Base-by-base conservation (phyloP, 2,797 vertebrate species). In the Sciurus carolinensis region DNA sequence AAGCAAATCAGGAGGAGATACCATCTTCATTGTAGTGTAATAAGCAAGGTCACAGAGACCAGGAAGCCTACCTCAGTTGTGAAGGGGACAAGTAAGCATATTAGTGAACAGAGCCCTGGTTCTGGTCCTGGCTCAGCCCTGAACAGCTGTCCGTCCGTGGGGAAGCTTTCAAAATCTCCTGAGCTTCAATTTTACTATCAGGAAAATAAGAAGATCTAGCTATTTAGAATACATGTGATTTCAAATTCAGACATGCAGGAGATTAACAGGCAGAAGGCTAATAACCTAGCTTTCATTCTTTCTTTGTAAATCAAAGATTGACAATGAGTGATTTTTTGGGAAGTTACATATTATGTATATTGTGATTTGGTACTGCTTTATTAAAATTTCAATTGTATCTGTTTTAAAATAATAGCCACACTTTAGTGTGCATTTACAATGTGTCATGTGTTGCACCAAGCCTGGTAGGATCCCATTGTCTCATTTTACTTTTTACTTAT, bases 211-310 rank as follows among this genome's bases (percentile, higher is more conserved):
- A 81, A 54, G 69, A 22, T 26, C 24, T 20, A 71, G 93, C 24
- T n/a, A 47, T 84, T 75, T 72, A 76, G 44, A 82, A 81, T 64
- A n/a, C 52, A 30, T 52, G 28, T 84, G 72, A 88, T 88, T 90
- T 91, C 54, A 84, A 36, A 85, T 72, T 88, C 20, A 90, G 81
- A 72, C 50, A 72, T 30, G 44, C 52, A 82, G 17, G 54, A 50
- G 57, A 73, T 76, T 26, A 54, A 18, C 81, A 82, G 44, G 36
- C 30, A 66, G 73, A 80, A 89, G 28, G 69, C 3, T 17, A 72
- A 83, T 7, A 88, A 64, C 7, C 24, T 59, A 36, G 13, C n/a
- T 80, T 86, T 87, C 80, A 67, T 62, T 93, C 47, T 33, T 86
- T 64, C 66, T 77, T 67, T 69, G 26, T 76, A 28, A 67, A 67